Evolutionary conservation across 1,140 invertebrate genomes (phyloP), one percentile per base, ranked within the genome.

Genomic region (Chelonus insularis): DNA sequence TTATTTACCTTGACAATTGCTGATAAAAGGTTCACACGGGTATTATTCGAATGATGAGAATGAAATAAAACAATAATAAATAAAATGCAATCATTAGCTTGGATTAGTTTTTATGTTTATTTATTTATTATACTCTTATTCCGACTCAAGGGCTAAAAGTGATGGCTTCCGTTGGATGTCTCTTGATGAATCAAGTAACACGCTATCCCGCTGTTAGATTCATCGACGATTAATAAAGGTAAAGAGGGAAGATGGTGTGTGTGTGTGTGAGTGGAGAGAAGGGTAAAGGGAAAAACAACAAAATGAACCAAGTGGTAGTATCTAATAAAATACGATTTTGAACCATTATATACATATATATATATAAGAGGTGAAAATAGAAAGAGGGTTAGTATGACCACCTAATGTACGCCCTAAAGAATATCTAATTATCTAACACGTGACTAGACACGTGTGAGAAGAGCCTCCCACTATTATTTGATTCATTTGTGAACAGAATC

Each of bases 361-460:
- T 43, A 37, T 29, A 36, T 25, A 52, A 21, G 43, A 51, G 57
- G 34, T 12, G 47, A 18, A 36, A 12, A 37, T 14, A 48, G 39
- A 55, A 43, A 37, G 36, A 41, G 34, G 32, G 29, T 16, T 18
- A 20, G 48, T 16, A 61, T 60, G 43, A 63, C 66, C 61, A 69
- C 62, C 73, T 76, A 78, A 78, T 77, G 71, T 62, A 72, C 69
- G 57, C 67, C 25, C 73, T 76, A 78, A 80, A 79, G 77, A 80
- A 79, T 80, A 80, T 79, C 78, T 80, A 80, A 79, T 80, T 80
- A 80, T 79, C 72, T 56, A 72, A 69, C 78, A 80, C 78, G 78
- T 79, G 78, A 73, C 78, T 54, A 29, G 76, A 68, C 78, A 79
- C 78, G 78, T 77, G 78, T 72, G 72, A 71, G 74, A 78, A 73